Conservation (phyloP, 2,888 invertebrate genomes). For the Epiblema foenella region DNA sequence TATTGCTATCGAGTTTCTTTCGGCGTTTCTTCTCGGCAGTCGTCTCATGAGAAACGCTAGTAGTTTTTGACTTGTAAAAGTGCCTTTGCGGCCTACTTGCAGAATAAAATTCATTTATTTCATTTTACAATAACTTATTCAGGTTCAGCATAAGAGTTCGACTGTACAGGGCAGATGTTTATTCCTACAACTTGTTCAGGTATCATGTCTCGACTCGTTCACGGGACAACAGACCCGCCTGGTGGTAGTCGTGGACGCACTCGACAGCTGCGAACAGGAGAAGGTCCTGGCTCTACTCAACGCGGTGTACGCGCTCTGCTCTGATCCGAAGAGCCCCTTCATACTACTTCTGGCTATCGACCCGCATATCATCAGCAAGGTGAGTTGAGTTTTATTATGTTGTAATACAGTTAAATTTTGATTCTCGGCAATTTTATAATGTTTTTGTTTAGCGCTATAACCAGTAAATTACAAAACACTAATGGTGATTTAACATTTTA, state of each 20-base stretch:
- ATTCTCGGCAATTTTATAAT: background rate
- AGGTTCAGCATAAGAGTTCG: no score
- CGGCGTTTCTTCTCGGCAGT: no score
- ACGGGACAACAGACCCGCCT: conserved; percentile 96
- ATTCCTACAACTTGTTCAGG: conserved; percentile 73
- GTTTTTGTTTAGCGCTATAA: background rate
- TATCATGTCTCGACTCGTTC: conserved; percentile 96
- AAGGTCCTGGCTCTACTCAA: conserved; percentile 96
- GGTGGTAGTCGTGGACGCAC: conserved; percentile 97
- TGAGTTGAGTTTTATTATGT: conserved; percentile 57
- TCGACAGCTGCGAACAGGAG: conserved; percentile 99
- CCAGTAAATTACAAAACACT: background rate
- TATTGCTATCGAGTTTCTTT: no score
- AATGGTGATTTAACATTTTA: no score
- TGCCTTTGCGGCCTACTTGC: no score
- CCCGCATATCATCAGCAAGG: conserved; percentile 99
- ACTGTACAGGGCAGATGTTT: no score
- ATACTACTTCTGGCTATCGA: conserved; percentile 98
- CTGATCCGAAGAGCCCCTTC: conserved; percentile 97
- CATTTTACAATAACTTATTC: no score
- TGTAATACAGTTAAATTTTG: background rate
- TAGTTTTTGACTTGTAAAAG: no score
- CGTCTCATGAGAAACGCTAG: no score
- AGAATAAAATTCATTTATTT: no score
- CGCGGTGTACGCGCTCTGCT: conserved; percentile 97